Conservation (phyloP, 2,888 invertebrate genomes). For the Eupelmus urozonus region DNA sequence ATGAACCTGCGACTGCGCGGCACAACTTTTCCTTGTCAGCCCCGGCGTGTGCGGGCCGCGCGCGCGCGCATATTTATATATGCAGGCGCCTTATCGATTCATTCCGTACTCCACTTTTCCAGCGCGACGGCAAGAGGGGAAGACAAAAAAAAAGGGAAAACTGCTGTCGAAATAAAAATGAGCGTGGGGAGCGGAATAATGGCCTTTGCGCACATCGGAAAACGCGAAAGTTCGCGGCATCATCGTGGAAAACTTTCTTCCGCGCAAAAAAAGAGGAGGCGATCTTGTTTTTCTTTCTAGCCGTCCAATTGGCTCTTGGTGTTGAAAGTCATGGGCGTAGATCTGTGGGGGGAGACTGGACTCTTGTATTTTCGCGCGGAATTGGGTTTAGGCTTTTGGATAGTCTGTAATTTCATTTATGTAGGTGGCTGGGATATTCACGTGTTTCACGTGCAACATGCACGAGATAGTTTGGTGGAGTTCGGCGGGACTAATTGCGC, state of each 20-base stretch:
- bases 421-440: no score
- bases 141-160: conserved; percentile 3
- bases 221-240: conserved; percentile 35
- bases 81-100: conserved; percentile 39
- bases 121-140: background rate
- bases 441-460: no score
- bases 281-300: background rate
- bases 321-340: no score
- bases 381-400: no score
- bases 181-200: conserved; percentile 1
- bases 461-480: no score
- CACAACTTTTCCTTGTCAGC: background rate
- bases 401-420: no score
- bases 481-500: background rate
- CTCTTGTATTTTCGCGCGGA: background rate
- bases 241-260: conserved; percentile 50
- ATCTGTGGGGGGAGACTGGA: no score
- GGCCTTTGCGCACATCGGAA: no score
- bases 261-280: conserved; percentile 19
- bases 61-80: conserved; percentile 41
- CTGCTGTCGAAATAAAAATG: conserved; percentile 9
- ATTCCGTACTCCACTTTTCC: conserved; percentile 33
- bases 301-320: no score
- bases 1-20: background rate
- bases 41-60: background rate